These are phyloP conservation scores for Lucilia sericata DNA, from an alignment of 1,140 invertebrate species.

Conservation along the genomic window DNA sequence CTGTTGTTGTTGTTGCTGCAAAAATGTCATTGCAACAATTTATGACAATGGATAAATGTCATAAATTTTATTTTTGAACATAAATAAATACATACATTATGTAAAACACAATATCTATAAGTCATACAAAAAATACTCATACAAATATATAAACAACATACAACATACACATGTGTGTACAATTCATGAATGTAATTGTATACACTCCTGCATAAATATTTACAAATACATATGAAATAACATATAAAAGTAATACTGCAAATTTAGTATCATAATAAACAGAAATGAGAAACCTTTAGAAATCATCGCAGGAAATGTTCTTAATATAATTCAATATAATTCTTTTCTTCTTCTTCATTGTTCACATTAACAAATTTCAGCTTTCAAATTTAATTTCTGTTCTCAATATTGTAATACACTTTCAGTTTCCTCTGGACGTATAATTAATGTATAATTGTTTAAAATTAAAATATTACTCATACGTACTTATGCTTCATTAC, in stretches of 20 bases:
- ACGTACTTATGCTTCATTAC: no score
- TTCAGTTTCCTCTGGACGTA: no score
- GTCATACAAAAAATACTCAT: constrained; percentile 15
- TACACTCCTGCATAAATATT: neutral
- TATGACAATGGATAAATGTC: constrained; percentile 48
- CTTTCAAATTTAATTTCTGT: no score
- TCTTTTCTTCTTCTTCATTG: no score
- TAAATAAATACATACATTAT: constrained; percentile 46
- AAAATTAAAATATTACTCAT: no score
- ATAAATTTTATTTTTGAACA: constrained; percentile 47
- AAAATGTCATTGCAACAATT: constrained; percentile 48
- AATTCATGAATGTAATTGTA: neutral
- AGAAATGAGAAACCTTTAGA: neutral
- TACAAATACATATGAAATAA: constrained; percentile 6
- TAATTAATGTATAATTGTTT: no score
- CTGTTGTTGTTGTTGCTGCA: neutral
- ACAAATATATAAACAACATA: neutral
- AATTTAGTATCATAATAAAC: neutral
- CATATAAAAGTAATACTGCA: neutral
- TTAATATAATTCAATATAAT: no score
- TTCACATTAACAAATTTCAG: no score
- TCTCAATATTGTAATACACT: no score
- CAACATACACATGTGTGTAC: neutral
- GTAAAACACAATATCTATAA: constrained; percentile 43
- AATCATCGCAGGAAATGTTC: no score